A percentile compares a stretch with the other conserved stretches of the same genome.
phyloP scores from a whole-genome alignment of 1,140 invertebrate species.

The Tetragonula clypearis region DNA sequence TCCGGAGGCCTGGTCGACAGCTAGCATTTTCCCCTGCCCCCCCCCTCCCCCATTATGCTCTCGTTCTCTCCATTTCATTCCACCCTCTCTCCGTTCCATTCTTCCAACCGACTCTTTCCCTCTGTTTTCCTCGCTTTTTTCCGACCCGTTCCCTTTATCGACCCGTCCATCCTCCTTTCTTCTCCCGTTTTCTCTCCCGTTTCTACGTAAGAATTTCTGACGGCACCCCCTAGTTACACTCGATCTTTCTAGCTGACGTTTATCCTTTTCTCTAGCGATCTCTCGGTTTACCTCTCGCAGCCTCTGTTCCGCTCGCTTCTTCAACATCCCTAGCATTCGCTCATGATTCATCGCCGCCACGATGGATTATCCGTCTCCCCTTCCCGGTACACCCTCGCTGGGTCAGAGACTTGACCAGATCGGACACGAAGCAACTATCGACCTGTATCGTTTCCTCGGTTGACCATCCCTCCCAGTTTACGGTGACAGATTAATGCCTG shows the following conservation, averaged over 20 bases:
- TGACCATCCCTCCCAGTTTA: constrained; percentile 10
- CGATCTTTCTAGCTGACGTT: constrained; percentile 44
- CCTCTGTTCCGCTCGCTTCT: constrained; percentile 56
- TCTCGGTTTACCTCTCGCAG: constrained; percentile 55
- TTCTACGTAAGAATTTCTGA: constrained; percentile 40
- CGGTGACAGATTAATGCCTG: neutral
- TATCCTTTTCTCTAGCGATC: constrained; percentile 54
- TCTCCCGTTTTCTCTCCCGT: neutral
- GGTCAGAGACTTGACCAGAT: constrained; percentile 56
- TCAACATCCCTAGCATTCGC: constrained; percentile 68
- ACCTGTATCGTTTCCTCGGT: constrained; percentile 42
- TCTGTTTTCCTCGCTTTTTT: constrained; percentile 22
- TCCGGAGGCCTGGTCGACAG: constrained; percentile 73
- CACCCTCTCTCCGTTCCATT: constrained; percentile 20
- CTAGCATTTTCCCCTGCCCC: constrained; percentile 46
- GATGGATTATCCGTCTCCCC: constrained; percentile 81
- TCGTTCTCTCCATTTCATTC: constrained; percentile 43
- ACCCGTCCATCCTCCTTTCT: constrained; percentile 8
- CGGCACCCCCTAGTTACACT: constrained; percentile 51
- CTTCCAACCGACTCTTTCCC: neutral
- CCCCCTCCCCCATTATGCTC: constrained; percentile 26
- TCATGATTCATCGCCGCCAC: constrained; percentile 81
- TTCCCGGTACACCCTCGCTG: constrained; percentile 63
- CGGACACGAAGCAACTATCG: constrained; percentile 57
- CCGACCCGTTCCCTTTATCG: constrained; percentile 19